Evolutionary conservation across 2,888 invertebrate genomes (phyloP).

Genomic region (Aspidiotus rigidus): DNA sequence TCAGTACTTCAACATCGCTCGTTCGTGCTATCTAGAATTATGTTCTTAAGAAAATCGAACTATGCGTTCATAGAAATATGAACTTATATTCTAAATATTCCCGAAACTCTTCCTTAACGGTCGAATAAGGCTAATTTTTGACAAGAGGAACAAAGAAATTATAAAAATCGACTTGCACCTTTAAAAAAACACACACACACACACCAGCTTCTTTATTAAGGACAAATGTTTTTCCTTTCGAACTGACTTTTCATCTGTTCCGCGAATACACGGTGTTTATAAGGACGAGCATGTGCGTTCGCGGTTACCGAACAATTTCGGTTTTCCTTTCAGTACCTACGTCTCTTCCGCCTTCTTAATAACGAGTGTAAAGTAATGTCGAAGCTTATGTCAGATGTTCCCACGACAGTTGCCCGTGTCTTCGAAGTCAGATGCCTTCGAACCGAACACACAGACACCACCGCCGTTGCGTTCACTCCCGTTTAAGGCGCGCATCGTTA

Average conservation of each 20-base stretch:
- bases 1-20: too few species aligned
- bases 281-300: constrained; percentile 1
- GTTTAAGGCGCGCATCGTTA: too few species aligned
- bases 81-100: too few species aligned
- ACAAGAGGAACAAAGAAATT: too few species aligned
- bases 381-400: constrained; percentile 6
- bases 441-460: too few species aligned
- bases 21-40: too few species aligned
- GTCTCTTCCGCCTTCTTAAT: background rate
- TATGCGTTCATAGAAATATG: too few species aligned
- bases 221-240: constrained; percentile 6
- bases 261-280: background rate
- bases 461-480: too few species aligned
- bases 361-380: background rate
- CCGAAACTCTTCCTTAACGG: too few species aligned
- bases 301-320: background rate
- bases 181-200: background rate
- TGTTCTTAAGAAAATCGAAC: too few species aligned
- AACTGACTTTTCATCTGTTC: constrained; percentile 1
- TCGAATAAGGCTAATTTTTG: too few species aligned
- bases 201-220: constrained; percentile 6
- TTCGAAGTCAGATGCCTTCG: background rate
- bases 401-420: constrained; percentile 1
- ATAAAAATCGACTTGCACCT: too few species aligned
- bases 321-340: background rate